Evolutionary conservation across 2,888 invertebrate species (phyloP).

Genomic region (Perizoma flavofasciatum): DNA sequence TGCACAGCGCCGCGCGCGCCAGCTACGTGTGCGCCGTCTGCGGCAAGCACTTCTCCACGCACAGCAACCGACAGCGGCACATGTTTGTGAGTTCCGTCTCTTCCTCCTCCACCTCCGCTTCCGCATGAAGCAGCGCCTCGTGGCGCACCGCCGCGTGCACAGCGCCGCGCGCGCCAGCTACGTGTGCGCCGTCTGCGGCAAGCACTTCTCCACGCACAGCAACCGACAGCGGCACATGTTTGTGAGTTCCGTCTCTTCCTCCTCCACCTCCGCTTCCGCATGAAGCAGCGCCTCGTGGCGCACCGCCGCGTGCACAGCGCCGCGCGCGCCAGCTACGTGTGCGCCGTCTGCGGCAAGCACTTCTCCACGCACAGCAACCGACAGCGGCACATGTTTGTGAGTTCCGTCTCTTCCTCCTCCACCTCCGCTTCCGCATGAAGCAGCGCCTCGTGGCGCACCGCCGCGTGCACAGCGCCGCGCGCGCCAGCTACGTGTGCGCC

Average conservation of each 20-base stretch:
- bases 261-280: slow-evolving; percentile 65
- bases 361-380: slow-evolving; percentile 74
- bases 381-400: slow-evolving; percentile 75
- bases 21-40: slow-evolving; percentile 71
- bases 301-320: slow-evolving; percentile 66
- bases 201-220: slow-evolving; percentile 72
- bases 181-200: slow-evolving; percentile 72
- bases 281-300: slow-evolving; percentile 69
- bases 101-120: slow-evolving; percentile 51
- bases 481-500: slow-evolving; percentile 68
- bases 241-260: slow-evolving; percentile 53
- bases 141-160: slow-evolving; percentile 70
- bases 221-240: slow-evolving; percentile 75
- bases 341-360: slow-evolving; percentile 70
- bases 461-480: slow-evolving; percentile 57
- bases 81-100: slow-evolving; percentile 69
- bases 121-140: slow-evolving; percentile 69
- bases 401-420: slow-evolving; percentile 39
- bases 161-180: slow-evolving; percentile 57
- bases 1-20: slow-evolving; percentile 58
- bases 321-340: slow-evolving; percentile 63
- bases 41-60: slow-evolving; percentile 73
- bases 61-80: slow-evolving; percentile 68
- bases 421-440: slow-evolving; percentile 70
- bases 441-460: slow-evolving; percentile 71